Percentiles rank a stretch among this genome's conserved stretches.
Evolutionary conservation across 2,888 invertebrate genomes (phyloP).

Genomic region (Iphiclides podalirius): DNA sequence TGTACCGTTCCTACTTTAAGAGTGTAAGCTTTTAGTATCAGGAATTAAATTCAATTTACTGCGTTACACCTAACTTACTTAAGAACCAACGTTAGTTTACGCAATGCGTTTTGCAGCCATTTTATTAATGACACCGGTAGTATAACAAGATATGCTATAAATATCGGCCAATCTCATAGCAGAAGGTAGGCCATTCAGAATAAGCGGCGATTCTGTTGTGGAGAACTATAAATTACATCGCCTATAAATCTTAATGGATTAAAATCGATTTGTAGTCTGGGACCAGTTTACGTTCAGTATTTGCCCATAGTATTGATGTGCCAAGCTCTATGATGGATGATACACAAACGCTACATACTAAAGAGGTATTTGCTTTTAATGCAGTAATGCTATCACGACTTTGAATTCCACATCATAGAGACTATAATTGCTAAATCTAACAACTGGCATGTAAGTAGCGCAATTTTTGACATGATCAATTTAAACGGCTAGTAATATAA

Average conservation of each 20-base stretch:
- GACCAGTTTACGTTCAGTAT: conserved; percentile 55
- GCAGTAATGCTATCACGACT: conserved; percentile 24
- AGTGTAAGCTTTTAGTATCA: too few species aligned
- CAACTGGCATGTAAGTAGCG: too few species aligned
- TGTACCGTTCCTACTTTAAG: too few species aligned
- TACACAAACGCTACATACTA: conserved; percentile 36
- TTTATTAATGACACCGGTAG: conserved; percentile 15
- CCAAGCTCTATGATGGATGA: conserved; percentile 55
- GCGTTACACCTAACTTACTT: not conserved
- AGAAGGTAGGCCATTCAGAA: conserved; percentile 22
- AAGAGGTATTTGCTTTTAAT: conserved; percentile 28
- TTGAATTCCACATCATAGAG: conserved; percentile 22
- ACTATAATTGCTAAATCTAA: conserved; percentile 18
- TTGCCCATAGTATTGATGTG: conserved; percentile 62
- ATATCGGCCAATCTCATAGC: conserved; percentile 8
- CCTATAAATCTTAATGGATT: conserved; percentile 55
- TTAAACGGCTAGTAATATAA: not conserved
- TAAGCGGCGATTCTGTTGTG: conserved; percentile 24
- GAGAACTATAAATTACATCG: conserved; percentile 47
- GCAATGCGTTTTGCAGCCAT: conserved; percentile 1
- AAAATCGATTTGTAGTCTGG: conserved; percentile 52
- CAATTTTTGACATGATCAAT: not conserved
- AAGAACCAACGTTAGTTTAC: not conserved
- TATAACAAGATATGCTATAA: conserved; percentile 16
- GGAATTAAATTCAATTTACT: too few species aligned